Evolutionary conservation across 2,797 vertebrate genomes (phyloP), one percentile per base, ranked within the genome.

Genomic region (Siniperca obscura): DNA sequence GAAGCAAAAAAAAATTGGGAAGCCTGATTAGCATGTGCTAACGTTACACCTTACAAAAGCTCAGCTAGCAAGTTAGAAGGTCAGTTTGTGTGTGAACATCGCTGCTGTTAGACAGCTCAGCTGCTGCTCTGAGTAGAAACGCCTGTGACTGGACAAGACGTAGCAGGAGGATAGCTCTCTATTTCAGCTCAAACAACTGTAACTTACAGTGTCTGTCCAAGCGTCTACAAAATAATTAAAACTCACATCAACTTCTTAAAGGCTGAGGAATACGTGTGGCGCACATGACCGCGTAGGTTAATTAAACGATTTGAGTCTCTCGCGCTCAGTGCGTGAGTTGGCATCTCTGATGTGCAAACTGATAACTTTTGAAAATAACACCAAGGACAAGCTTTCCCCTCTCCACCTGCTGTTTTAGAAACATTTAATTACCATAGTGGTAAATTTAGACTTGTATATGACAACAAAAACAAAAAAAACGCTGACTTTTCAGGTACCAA

Each of bases 321-420:
- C 38, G 72, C 50, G 50, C 66, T 48, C 16, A 19, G 44, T 14
- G 55, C 25, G 14, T 27, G 14, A 59, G 34, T 46, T 11, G 3
- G 10, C 40, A 25, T 11, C 40, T n/a, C 21, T 19, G 2, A 46
- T 64, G 30, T 22, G 2, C 12, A 72, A 67, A 68, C 14, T 21
- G 7, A 14, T 4, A 81, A 81, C 64, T 78, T 78, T 52, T 0
- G 1, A 13, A 42, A 59, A 46, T n/a, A 30, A 56, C 19, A 55
- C 2, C 1, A 12, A 52, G 3, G 0, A 70, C 0, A 2, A 10
- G n/a, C 38, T 25, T 68, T n/a, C 1, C 22, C 3, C 0, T 55
- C 2, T 6, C 6, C 19, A 38, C 0, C 4, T 25, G 17, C 13
- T 1, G 25, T 11, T 21, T 65, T 21, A 5, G 0, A 46, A 50